Percentiles rank a stretch among this genome's conserved stretches.
Evolutionary conservation across 2,113 vertebrate genomes (phyloP).

Genomic region (Sula dactylatra): DNA sequence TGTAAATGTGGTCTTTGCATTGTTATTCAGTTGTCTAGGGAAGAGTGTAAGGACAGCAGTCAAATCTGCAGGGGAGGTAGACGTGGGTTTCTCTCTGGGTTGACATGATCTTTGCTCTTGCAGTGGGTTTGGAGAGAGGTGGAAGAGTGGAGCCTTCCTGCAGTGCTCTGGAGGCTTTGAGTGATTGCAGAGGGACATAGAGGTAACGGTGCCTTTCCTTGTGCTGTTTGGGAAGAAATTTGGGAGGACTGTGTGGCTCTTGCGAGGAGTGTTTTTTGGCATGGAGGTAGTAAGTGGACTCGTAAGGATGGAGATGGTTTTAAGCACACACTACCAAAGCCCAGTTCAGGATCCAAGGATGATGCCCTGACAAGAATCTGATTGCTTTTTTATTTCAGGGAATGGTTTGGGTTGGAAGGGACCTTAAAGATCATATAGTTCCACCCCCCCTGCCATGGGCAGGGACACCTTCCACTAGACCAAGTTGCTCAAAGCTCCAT

Average conservation of each 20-base stretch:
- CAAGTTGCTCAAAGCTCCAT: too few species aligned
- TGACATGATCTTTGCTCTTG: neutral
- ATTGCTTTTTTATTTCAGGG: neutral
- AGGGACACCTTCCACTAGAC: too few species aligned
- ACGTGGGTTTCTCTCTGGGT: neutral
- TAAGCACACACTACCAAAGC: neutral
- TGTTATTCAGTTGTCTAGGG: too few species aligned
- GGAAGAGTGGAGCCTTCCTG: neutral
- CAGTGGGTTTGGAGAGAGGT: neutral
- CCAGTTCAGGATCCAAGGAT: neutral
- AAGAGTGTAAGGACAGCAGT: neutral
- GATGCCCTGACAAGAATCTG: neutral
- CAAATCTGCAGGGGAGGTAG: neutral
- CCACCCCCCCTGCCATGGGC: too few species aligned
- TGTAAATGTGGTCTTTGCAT: neutral
- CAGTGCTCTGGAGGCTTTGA: neutral
- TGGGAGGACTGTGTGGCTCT: neutral
- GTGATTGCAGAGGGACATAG: neutral
- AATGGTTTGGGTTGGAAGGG: too few species aligned
- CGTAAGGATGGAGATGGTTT: neutral
- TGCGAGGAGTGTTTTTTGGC: neutral
- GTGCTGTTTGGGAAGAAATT: too few species aligned
- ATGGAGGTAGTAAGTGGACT: neutral
- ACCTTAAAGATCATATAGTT: too few species aligned
- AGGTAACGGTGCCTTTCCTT: neutral